Percentiles rank a stretch among this genome's conserved stretches.
These are phyloP conservation scores for Acanthopagrus latus DNA, from an alignment of 2,797 vertebrate genomes.

Conservation along the genomic window DNA sequence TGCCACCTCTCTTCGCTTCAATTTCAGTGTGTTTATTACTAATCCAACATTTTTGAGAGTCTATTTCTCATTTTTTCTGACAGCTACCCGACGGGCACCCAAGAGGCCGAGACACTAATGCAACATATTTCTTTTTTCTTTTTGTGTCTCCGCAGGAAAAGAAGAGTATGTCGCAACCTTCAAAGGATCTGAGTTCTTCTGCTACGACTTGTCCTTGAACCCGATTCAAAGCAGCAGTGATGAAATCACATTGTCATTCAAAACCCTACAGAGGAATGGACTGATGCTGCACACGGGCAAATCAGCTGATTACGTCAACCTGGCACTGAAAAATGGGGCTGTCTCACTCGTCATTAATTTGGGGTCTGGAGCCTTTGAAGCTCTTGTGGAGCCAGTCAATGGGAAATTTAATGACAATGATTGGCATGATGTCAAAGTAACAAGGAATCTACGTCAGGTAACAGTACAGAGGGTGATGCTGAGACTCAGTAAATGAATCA, in stretches of 20 bases:
- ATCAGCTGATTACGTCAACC: constrained; percentile 99
- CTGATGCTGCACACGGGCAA: constrained; percentile 99
- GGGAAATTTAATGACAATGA: constrained; percentile 99
- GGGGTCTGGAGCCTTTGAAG: constrained; percentile 99
- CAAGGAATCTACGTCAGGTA: constrained; percentile 99
- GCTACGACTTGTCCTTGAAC: constrained; percentile 98
- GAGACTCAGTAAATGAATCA: constrained; percentile 69
- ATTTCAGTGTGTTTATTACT: constrained; percentile 36
- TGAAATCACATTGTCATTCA: constrained; percentile 99
- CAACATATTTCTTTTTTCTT: constrained; percentile 57
- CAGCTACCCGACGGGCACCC: constrained; percentile 41
- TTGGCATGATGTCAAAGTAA: constrained; percentile 99
- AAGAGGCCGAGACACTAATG: constrained; percentile 59
- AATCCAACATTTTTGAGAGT: constrained; percentile 26
- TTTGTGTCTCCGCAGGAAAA: constrained; percentile 90
- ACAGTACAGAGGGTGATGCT: constrained; percentile 93
- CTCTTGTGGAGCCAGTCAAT: constrained; percentile 99
- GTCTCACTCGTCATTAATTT: constrained; percentile 99
- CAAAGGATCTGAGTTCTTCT: constrained; percentile 99
- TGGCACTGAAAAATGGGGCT: constrained; percentile 99
- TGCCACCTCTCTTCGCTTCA: constrained; percentile 1
- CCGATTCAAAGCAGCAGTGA: constrained; percentile 99
- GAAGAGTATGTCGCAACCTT: constrained; percentile 98
- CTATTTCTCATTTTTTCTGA: constrained; percentile 33
- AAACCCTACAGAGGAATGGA: constrained; percentile 98